phyloP scores from a whole-genome alignment of 1,140 invertebrate genomes.

The Drosophila hydei region DNA sequence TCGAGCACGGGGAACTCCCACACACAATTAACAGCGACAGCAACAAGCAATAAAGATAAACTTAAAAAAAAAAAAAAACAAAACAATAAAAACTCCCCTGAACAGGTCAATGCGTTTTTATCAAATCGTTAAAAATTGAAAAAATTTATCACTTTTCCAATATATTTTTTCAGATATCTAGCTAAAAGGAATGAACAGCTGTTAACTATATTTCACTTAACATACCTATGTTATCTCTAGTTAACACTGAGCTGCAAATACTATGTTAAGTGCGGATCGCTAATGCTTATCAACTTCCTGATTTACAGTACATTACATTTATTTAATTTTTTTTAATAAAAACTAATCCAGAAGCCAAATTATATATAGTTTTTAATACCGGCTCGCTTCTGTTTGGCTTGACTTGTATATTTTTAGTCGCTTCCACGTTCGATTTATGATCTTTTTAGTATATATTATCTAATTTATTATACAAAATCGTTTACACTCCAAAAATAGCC shows the following conservation, averaged over 20 bases:
- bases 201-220: background rate
- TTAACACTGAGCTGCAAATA: no score
- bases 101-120: background rate
- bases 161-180: background rate
- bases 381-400: no score
- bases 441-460: no score
- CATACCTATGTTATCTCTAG: background rate
- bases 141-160: background rate
- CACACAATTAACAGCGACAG: background rate
- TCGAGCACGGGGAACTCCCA: constrained; percentile 13
- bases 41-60: background rate
- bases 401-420: no score
- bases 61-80: background rate
- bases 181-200: background rate
- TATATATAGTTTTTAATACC: no score
- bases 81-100: background rate
- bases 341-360: no score
- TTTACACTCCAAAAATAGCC: no score
- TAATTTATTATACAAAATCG: no score
- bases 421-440: no score
- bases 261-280: background rate
- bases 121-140: background rate
- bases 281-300: background rate
- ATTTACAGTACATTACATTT: no score
- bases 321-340: no score